Conservation (phyloP, 92 coral and sea anemone genomes). For the Pocillopora grandis region DNA sequence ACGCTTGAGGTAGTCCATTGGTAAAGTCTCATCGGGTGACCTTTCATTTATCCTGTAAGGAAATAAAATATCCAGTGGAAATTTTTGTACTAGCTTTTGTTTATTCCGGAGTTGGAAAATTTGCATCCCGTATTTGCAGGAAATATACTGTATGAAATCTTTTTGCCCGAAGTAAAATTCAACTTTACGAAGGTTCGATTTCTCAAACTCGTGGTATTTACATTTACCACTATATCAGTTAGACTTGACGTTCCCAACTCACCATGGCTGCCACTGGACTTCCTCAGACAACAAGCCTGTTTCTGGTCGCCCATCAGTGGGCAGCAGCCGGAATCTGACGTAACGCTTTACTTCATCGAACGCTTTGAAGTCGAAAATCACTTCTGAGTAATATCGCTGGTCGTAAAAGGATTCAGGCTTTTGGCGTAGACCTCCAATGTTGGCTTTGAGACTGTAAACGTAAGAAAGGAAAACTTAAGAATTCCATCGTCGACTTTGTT, state of each 20-base stretch:
- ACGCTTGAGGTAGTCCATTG: slow-evolving; percentile 57
- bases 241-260: background rate
- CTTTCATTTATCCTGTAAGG: slow-evolving; percentile 26
- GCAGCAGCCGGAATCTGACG: slow-evolving; percentile 77
- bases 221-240: too few relatives aligned
- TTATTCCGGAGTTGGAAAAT: background rate
- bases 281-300: slow-evolving; percentile 73
- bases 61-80: too few relatives aligned
- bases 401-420: slow-evolving; percentile 74
- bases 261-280: slow-evolving; percentile 74
- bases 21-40: slow-evolving; percentile 60
- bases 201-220: background rate
- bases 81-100: background rate
- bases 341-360: slow-evolving; percentile 66
- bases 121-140: too few relatives aligned
- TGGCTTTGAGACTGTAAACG: slow-evolving; percentile 42
- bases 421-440: slow-evolving; percentile 74
- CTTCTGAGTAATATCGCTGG: slow-evolving; percentile 72
- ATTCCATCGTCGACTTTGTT: too few relatives aligned
- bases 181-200: background rate
- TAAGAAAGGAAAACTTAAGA: too few relatives aligned
- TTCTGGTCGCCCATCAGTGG: slow-evolving; percentile 71
- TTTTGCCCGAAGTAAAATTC: too few relatives aligned
- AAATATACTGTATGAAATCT: too few relatives aligned
- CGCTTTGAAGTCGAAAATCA: slow-evolving; percentile 67